Percentiles rank a stretch among this genome's conserved stretches.
Evolutionary conservation across 2,888 invertebrate species (phyloP).

Genomic region (Nasonovia ribisnigri): DNA sequence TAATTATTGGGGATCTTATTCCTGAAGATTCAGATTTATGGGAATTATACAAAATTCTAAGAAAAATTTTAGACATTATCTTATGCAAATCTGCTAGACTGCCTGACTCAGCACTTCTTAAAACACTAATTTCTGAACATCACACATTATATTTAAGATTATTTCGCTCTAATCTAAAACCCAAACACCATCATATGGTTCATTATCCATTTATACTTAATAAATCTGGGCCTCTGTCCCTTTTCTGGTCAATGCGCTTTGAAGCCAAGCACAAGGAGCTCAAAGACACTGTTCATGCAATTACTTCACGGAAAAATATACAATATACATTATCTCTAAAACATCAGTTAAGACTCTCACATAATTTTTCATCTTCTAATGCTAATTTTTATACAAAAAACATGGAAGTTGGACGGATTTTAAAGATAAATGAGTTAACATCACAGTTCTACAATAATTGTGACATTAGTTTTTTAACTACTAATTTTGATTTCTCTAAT

Average conservation of each 20-base stretch:
- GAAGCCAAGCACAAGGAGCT: no score
- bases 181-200: constrained; percentile 1
- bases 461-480: no score
- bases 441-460: no score
- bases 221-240: not conserved
- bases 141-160: not conserved
- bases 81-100: not conserved
- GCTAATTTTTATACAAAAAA: no score
- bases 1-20: not conserved
- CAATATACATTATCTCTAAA: no score
- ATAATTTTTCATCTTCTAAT: no score
- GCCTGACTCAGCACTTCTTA: not conserved
- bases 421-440: no score
- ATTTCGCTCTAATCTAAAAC: not conserved
- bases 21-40: not conserved
- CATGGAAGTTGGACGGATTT: no score
- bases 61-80: not conserved
- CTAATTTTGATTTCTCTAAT: no score
- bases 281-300: no score
- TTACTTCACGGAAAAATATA: no score
- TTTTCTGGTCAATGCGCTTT: not conserved
- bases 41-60: not conserved
- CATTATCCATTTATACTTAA: not conserved
- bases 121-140: not conserved
- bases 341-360: no score